Conservation (phyloP, 2,888 invertebrate genomes). For the Eupelmus urozonus region DNA sequence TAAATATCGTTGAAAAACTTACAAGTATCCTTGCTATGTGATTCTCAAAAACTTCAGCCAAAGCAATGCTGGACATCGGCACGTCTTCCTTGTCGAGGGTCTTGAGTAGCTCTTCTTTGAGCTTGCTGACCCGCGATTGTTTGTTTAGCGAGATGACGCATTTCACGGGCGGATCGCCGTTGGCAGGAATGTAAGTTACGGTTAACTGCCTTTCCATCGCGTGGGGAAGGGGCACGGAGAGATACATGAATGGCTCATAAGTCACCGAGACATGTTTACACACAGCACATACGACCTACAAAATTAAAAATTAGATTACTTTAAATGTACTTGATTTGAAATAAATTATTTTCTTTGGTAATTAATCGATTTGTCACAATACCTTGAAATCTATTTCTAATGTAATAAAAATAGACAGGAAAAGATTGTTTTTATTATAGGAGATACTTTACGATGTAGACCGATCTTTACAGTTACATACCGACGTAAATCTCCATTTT, state of each 20-base stretch:
- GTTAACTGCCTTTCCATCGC: constrained; percentile 82
- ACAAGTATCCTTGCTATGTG: constrained; percentile 81
- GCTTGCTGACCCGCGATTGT: constrained; percentile 79
- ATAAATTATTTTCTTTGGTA: neutral
- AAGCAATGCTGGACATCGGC: constrained; percentile 75
- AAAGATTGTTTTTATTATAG: constrained; percentile 53
- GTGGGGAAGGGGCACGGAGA: constrained; percentile 82
- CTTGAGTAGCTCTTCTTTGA: constrained; percentile 79
- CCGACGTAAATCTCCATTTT: constrained; percentile 56
- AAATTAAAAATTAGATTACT: constrained; percentile 13
- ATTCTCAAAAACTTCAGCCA: constrained; percentile 81
- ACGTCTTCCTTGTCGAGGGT: constrained; percentile 75
- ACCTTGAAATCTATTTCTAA: constrained; percentile 57
- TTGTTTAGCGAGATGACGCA: constrained; percentile 81
- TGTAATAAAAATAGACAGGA: constrained; percentile 58
- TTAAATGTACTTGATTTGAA: too few relatives aligned
- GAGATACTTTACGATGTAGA: constrained; percentile 59
- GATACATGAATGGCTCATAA: constrained; percentile 84
- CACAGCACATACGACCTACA: constrained; percentile 81
- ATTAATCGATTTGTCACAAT: constrained; percentile 51
- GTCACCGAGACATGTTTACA: constrained; percentile 82
- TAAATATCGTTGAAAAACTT: constrained; percentile 62
- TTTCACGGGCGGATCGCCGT: constrained; percentile 75
- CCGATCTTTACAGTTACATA: constrained; percentile 52
- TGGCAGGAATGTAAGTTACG: constrained; percentile 79